Evolutionary conservation across 2,113 vertebrate species (phyloP).

Genomic region (Isurus oxyrinchus): DNA sequence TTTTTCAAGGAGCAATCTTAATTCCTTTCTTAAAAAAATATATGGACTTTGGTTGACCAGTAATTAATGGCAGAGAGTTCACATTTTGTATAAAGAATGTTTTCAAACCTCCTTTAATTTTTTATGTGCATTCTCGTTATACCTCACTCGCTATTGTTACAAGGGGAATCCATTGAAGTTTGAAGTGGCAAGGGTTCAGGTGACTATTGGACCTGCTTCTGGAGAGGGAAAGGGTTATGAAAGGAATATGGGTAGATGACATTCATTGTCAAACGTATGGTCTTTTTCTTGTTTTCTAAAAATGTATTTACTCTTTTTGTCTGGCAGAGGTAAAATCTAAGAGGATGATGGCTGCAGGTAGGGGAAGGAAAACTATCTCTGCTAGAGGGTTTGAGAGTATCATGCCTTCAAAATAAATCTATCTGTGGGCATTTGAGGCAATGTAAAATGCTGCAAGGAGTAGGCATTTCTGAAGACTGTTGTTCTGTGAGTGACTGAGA

Average conservation of each 20-base stretch:
- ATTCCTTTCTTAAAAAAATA: background rate
- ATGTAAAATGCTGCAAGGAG: background rate
- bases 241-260: background rate
- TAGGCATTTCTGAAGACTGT: background rate
- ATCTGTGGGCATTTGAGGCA: background rate
- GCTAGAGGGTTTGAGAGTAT: background rate
- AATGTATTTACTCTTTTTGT: background rate
- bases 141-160: background rate
- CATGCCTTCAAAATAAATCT: background rate
- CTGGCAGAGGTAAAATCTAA: too few relatives aligned
- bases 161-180: background rate
- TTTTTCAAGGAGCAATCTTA: background rate
- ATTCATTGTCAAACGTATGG: background rate
- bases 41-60: background rate
- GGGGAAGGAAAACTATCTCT: background rate
- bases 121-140: background rate
- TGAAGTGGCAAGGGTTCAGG: background rate
- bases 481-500: background rate
- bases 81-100: background rate
- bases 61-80: background rate
- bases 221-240: background rate
- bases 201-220: background rate
- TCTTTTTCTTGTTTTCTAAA: too few relatives aligned
- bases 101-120: background rate
- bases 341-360: background rate